Base-by-base conservation (phyloP, 2,113 vertebrate species). In the Acinonyx jubatus region DNA sequence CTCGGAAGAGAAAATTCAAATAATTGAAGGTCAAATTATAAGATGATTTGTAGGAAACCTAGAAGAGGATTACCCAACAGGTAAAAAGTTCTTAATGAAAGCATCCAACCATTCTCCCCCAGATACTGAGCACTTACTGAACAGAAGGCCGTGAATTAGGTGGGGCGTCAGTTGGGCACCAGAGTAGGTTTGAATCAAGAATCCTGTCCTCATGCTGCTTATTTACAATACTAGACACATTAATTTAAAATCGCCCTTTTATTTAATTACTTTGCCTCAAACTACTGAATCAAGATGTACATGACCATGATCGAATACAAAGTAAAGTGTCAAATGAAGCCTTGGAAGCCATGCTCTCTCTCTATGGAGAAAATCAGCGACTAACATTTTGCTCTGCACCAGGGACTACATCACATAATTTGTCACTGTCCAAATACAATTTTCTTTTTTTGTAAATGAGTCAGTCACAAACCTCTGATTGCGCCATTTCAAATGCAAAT, bases 401-500 rank as follows among this genome's bases (percentile, higher is more conserved):
- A 65, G 21, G n/a, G 33, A 81, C 31, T 96, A 71, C 84, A 96
- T 96, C 94, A 78, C 63, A 93, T 89, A 83, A 93, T 99, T 92
- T 74, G 94, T 98, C 98, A 98, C 95, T 98, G 98, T 98, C 98
- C 98, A 98, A 98, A 99, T 96, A 99, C 97, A 98, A 99, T 98
- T 98, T 97, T 96, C 97, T 98, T 97, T 97, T 93, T 97, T 94
- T 88, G 96, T 98, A 96, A 99, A 99, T 97, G 97, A 99, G 97
- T 99, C 97, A 98, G 98, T 98, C 98, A 98, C 98, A 99, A 99
- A 98, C 97, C 98, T 99, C 98, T 99, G 98, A 98, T 99, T 98
- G 99, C 97, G 13, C 98, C 99, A 99, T 99, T 99, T 99, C 99
- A 98, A 99, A 99, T 99, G 99, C 99, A 99, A 99, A 99, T 99